These are phyloP conservation scores for Eumerus sabulonum DNA, from an alignment of 2,888 invertebrate species.

Conservation along the genomic window DNA sequence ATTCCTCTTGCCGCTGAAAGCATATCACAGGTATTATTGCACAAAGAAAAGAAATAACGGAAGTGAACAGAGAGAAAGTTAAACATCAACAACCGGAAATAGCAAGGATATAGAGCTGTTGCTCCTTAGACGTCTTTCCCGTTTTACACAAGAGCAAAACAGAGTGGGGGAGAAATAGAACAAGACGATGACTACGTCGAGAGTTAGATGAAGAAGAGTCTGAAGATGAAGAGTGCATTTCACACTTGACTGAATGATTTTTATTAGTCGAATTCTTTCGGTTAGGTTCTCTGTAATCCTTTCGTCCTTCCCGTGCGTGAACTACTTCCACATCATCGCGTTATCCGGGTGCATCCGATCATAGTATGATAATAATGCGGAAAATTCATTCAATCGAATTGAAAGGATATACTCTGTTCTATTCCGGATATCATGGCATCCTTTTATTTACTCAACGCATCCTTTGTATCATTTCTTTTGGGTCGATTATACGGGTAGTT, in stretches of 20 bases:
- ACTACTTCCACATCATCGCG: background rate
- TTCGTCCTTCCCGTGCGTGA: background rate
- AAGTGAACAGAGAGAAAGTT: conserved; percentile 18
- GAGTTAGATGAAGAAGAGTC: too few species aligned
- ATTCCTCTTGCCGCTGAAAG: too few species aligned
- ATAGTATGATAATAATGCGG: conserved; percentile 47
- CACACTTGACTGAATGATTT: conserved; percentile 79
- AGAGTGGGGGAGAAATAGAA: conserved; percentile 12
- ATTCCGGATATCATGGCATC: conserved; percentile 25
- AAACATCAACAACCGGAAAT: background rate
- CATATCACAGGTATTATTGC: conserved; percentile 33
- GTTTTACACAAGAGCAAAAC: conserved; percentile 17
- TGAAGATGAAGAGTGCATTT: conserved; percentile 71
- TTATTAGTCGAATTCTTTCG: conserved; percentile 79
- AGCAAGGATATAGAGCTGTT: background rate
- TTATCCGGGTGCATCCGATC: conserved; percentile 23
- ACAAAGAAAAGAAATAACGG: conserved; percentile 46
- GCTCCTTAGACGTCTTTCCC: too few species aligned
- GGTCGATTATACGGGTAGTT: conserved; percentile 4
- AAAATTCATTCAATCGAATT: conserved; percentile 61
- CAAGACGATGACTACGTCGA: conserved; percentile 15
- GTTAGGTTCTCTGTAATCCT: conserved; percentile 54
- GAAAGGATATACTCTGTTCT: conserved; percentile 55
- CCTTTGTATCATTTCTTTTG: conserved; percentile 3
- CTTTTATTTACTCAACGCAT: conserved; percentile 43